phyloP scores from a whole-genome alignment of 1,140 invertebrate genomes.

The Drosophila pseudoananassae region DNA sequence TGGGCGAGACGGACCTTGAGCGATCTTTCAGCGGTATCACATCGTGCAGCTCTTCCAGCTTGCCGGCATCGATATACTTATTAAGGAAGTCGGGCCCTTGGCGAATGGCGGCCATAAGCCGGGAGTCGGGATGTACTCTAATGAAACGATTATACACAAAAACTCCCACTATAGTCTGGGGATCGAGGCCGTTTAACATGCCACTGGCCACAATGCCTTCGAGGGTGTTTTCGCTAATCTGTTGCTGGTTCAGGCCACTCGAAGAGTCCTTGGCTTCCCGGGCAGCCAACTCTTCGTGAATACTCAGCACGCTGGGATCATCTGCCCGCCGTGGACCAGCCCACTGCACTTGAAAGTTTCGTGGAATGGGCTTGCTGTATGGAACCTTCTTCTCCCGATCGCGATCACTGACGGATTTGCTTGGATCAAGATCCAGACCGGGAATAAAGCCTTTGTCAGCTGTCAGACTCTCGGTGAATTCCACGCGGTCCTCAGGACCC shows the following conservation, averaged over 20 bases:
- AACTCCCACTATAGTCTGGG: constrained; percentile 88
- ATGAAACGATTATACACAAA: constrained; percentile 91
- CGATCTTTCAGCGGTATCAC: constrained; percentile 86
- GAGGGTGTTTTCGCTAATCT: constrained; percentile 90
- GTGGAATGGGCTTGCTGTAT: constrained; percentile 97
- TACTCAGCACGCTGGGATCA: constrained; percentile 83
- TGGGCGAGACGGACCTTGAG: constrained; percentile 84
- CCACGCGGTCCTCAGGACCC: constrained; percentile 95
- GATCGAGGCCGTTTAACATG: constrained; percentile 86
- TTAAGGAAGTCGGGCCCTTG: constrained; percentile 91
- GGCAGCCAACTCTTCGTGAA: constrained; percentile 70
- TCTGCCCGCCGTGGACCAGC: constrained; percentile 88
- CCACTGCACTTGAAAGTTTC: constrained; percentile 98
- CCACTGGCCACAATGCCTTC: constrained; percentile 88
- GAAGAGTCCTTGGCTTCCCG: constrained; percentile 86
- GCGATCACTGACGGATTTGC: constrained; percentile 85
- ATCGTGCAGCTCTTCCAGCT: constrained; percentile 91
- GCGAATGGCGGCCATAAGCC: constrained; percentile 89
- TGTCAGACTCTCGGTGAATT: constrained; percentile 85
- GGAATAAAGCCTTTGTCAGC: constrained; percentile 89
- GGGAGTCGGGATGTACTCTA: constrained; percentile 89
- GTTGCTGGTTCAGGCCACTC: constrained; percentile 86
- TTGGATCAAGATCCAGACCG: constrained; percentile 93
- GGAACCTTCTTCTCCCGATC: constrained; percentile 93
- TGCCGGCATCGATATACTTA: constrained; percentile 90